Evolutionary conservation across 2,797 vertebrate genomes (phyloP).

Genomic region (Melanotaenia pygmaea): DNA sequence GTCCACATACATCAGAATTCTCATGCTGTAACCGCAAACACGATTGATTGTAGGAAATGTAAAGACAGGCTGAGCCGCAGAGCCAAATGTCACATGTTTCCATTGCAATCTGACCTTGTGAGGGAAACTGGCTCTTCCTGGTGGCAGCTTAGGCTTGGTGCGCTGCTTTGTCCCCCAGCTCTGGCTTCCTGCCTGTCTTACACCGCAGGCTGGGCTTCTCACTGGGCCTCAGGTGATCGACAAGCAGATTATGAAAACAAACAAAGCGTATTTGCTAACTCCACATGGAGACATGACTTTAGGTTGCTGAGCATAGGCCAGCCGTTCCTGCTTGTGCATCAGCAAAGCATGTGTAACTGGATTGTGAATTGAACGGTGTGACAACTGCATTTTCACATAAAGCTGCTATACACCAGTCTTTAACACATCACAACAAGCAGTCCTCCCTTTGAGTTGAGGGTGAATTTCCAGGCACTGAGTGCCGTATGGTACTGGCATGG

Average conservation of each 20-base stretch:
- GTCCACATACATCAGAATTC: conserved; percentile 37
- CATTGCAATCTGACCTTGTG: conserved; percentile 70
- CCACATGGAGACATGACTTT: conserved; percentile 57
- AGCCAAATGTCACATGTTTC: conserved; percentile 55
- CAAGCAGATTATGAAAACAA: conserved; percentile 82
- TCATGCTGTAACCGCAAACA: conserved; percentile 18
- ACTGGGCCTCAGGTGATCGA: conserved; percentile 77
- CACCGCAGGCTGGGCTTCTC: conserved; percentile 47
- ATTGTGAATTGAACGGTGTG: conserved; percentile 27
- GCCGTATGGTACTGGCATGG: conserved; percentile 73
- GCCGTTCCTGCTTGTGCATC: conserved; percentile 41
- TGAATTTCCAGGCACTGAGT: conserved; percentile 46
- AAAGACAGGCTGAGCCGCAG: conserved; percentile 41
- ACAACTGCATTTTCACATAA: conserved; percentile 21
- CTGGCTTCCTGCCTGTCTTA: conserved; percentile 73
- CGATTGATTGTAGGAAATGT: conserved; percentile 55
- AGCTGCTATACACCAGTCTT: conserved; percentile 11
- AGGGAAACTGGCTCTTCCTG: conserved; percentile 79
- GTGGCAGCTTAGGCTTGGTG: conserved; percentile 61
- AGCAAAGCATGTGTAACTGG: conserved; percentile 30
- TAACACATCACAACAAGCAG: conserved; percentile 40
- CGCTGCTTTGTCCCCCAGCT: conserved; percentile 65
- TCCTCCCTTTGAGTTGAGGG: conserved; percentile 58
- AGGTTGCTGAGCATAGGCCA: conserved; percentile 41
- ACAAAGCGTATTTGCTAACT: conserved; percentile 78